Evolutionary conservation across 2,888 invertebrate species (phyloP).

Genomic region (Himalopsyche anomala): DNA sequence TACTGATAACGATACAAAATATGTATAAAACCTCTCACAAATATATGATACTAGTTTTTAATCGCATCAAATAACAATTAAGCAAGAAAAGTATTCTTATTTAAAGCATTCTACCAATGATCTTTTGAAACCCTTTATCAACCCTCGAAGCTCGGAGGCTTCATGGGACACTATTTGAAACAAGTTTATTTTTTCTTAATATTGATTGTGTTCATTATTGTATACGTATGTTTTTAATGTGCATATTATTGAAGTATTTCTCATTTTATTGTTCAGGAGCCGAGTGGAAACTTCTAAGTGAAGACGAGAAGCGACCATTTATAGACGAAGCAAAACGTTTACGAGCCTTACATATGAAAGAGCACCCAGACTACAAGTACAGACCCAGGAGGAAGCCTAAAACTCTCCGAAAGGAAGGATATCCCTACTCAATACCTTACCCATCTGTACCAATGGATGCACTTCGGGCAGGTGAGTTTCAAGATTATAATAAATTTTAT

Average conservation of each 20-base stretch:
- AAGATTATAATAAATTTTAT: not conserved
- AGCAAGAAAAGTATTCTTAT: too few species aligned
- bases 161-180: too few species aligned
- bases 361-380: slow-evolving; percentile 96
- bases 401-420: slow-evolving; percentile 91
- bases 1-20: too few species aligned
- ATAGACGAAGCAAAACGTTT: slow-evolving; percentile 98
- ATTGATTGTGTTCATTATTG: too few species aligned
- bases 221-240: not conserved
- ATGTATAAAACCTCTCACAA: too few species aligned
- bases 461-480: slow-evolving; percentile 86
- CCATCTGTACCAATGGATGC: slow-evolving; percentile 94
- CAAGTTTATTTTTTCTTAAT: too few species aligned
- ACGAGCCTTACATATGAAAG: slow-evolving; percentile 95
- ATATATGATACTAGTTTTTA: too few species aligned
- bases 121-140: too few species aligned
- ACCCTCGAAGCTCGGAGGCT: too few species aligned
- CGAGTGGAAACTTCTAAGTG: slow-evolving; percentile 96
- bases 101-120: too few species aligned
- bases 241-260: not conserved
- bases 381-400: slow-evolving; percentile 93
- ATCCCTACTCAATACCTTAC: slow-evolving; percentile 94
- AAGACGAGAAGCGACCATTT: slow-evolving; percentile 96
- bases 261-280: slow-evolving; percentile 79
- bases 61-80: too few species aligned